Conservation (phyloP, 2,113 vertebrate species). For the Orcinus orca region DNA sequence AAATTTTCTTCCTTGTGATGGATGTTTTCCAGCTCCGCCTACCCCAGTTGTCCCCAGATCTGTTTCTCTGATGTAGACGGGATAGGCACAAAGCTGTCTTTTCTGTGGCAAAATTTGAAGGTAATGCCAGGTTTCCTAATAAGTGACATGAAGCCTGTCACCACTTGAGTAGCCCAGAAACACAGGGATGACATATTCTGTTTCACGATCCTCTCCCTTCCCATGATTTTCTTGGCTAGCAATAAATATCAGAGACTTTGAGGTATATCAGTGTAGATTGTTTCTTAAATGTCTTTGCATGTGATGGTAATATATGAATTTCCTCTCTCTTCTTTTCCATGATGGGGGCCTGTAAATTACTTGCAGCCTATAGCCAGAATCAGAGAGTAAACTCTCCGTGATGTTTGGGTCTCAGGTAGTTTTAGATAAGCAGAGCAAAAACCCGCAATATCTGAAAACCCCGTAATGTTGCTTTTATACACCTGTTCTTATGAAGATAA, state of each 20-base stretch:
- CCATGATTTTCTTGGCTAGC: neutral
- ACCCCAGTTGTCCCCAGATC: neutral
- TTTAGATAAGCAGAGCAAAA: neutral
- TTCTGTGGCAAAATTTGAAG: neutral
- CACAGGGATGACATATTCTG: neutral
- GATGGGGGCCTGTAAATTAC: slow-evolving; percentile 4
- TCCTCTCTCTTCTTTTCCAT: slow-evolving; percentile 42
- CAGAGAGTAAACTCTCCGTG: slow-evolving; percentile 37
- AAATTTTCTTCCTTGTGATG: neutral
- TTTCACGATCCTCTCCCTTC: neutral
- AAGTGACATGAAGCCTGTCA: neutral
- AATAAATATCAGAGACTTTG: neutral
- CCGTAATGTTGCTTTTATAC: neutral
- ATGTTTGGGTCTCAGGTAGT: neutral
- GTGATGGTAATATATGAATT: neutral
- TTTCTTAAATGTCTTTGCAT: neutral
- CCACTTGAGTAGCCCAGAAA: neutral
- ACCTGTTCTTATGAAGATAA: neutral
- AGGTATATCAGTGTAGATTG: neutral
- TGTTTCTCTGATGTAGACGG: rapidly evolving
- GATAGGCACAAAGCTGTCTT: neutral
- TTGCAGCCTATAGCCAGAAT: neutral
- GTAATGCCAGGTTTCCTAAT: neutral
- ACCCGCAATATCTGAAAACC: neutral
- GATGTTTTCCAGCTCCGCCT: neutral